These are phyloP conservation scores for Phyllotreta striolata DNA, from an alignment of 2,888 invertebrate species.

Conservation along the genomic window DNA sequence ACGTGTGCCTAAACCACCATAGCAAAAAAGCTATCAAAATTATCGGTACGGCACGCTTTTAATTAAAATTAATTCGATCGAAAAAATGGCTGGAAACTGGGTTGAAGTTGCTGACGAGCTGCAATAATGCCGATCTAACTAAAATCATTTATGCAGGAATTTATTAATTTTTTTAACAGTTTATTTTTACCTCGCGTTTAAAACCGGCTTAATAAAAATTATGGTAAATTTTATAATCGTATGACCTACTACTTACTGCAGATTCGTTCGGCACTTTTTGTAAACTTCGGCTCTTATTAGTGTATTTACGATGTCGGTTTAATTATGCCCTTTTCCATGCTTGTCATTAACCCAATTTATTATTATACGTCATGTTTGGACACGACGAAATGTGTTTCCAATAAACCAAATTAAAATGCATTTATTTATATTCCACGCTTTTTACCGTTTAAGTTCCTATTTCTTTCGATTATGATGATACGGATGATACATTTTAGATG, in stretches of 20 bases:
- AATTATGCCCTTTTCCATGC: slow-evolving; percentile 18
- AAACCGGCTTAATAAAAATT: neutral
- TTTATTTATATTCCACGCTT: neutral
- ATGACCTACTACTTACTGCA: slow-evolving; percentile 8
- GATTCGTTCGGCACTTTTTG: slow-evolving; percentile 13
- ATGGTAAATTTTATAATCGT: slow-evolving; percentile 12
- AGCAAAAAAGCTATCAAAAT: slow-evolving; percentile 25
- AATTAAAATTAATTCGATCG: no score
- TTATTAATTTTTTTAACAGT: no score
- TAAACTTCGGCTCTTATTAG: slow-evolving; percentile 14
- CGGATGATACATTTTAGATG: no score
- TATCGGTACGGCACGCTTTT: slow-evolving; percentile 19
- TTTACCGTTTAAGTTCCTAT: neutral
- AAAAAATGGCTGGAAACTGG: no score
- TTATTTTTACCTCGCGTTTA: no score
- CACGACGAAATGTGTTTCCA: slow-evolving; percentile 8
- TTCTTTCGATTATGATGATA: neutral
- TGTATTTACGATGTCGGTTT: slow-evolving; percentile 22
- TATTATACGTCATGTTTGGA: slow-evolving; percentile 10
- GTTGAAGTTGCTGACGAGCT: no score
- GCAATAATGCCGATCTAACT: no score
- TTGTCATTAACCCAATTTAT: slow-evolving; percentile 20
- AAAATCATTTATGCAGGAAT: no score
- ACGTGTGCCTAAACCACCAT: slow-evolving; percentile 29
- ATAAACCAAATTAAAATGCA: neutral